Base-by-base conservation (phyloP, 2,888 invertebrate species). In the Cistogaster globosa region DNA sequence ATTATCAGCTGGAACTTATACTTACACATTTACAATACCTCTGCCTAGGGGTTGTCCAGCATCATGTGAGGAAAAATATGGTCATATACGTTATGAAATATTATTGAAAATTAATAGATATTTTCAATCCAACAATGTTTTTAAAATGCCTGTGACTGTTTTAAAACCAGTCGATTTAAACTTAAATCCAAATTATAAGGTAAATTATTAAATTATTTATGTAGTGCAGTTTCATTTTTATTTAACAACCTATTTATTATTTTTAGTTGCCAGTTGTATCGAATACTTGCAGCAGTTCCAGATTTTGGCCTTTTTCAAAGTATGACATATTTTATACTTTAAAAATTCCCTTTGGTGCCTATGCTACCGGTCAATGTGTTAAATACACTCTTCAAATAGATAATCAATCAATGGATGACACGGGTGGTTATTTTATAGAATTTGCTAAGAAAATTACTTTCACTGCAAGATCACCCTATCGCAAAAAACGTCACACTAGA, bases 81-180 rank as follows among this genome's bases (percentile, higher is more conserved):
- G 97, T 0, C 94, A 95, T 89, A 94, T 98, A 42, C 93, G 95
- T 22, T 98, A 97, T 90, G 95, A 94, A 5, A 93, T 96, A 2
- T 96, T 95, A 90, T 95, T 96, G 7, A 95, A 94, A 0, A 91
- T 97, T 11, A 96, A 97, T 90, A 93, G 96, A 11, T 96, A 97
- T n/a, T 96, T 96, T 96, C 96, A 96, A 88, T 96, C 96, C 91
- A 88, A 91, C 51, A 91, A 90, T 77, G 86, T 86, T 2, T 91
- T 88, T 48, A 88, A 87, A 20, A 88, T 88, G 51, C 88, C 90
- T 0, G 96, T 97, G 88, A 96, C 96, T 32, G 95, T 98, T 14
- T 94, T 96, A 67, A 95, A 96, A 86, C 94, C 95, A 8, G 93
- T 97, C 87, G 97, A 97, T 92, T 94, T 98, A 81, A 97, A 97